Evolutionary conservation across 2,113 vertebrate genomes (phyloP).

Genomic region (Clarias macrocephalus): DNA sequence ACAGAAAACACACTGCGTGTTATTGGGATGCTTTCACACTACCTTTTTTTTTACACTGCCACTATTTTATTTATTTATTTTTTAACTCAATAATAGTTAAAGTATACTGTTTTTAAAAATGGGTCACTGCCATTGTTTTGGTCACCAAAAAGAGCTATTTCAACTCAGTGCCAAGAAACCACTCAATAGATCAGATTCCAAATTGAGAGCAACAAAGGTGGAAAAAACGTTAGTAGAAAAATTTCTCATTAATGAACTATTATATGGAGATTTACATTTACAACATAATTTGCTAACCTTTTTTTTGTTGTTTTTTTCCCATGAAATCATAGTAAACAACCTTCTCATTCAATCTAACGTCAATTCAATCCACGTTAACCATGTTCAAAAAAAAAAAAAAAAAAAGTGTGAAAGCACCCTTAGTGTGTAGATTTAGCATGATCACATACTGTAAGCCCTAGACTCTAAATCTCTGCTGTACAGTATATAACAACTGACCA

Average conservation of each 20-base stretch:
- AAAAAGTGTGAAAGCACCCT: slow-evolving; percentile 10
- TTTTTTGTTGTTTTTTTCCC: not conserved
- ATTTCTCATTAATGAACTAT: not conserved
- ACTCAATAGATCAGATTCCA: not conserved
- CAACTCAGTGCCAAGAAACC: not conserved
- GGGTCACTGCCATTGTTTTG: not conserved
- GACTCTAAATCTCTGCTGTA: slow-evolving; percentile 10
- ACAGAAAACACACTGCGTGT: not conserved
- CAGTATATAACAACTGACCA: slow-evolving; percentile 6
- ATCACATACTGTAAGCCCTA: not conserved
- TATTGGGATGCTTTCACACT: slow-evolving; percentile 13
- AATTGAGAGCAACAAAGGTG: not conserved
- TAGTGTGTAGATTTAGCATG: too few relatives aligned
- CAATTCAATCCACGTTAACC: not conserved
- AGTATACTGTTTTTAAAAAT: not conserved
- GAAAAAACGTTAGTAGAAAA: not conserved
- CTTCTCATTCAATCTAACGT: not conserved
- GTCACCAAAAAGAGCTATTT: not conserved
- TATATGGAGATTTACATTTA: not conserved
- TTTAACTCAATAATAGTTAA: too few relatives aligned
- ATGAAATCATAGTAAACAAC: not conserved
- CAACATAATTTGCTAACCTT: not conserved
- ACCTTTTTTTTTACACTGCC: not conserved
- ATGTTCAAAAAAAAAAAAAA: not conserved
- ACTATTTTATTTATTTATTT: not conserved